phyloP scores from a whole-genome alignment of 2,888 invertebrate species.

The Noctua fimbriata region DNA sequence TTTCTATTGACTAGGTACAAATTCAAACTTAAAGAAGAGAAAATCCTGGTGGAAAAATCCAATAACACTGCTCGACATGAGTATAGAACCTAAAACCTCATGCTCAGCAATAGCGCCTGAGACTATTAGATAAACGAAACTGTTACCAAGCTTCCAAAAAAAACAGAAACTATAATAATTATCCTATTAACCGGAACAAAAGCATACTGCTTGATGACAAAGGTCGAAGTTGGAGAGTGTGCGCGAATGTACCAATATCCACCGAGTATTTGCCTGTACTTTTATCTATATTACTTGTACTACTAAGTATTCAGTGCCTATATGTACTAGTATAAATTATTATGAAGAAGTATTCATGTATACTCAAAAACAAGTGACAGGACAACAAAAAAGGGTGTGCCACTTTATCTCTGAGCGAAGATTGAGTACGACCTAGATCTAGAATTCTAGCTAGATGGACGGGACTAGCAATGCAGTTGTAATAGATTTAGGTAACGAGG shows the following conservation, averaged over 20 bases:
- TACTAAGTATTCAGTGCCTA: too few species aligned
- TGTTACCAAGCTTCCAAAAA: background rate
- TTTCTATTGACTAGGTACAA: background rate
- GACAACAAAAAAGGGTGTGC: background rate
- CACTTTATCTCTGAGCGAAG: background rate
- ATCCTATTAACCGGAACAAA: background rate
- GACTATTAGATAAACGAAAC: background rate
- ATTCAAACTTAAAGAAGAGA: background rate
- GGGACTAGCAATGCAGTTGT: conserved; percentile 30
- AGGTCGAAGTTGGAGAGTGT: background rate
- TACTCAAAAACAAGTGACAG: background rate
- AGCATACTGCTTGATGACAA: background rate
- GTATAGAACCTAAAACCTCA: background rate
- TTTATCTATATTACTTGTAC: too few species aligned
- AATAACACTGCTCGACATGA: background rate
- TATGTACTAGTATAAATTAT: too few species aligned
- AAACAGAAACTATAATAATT: background rate
- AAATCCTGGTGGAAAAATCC: background rate
- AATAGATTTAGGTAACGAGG: conserved; percentile 53
- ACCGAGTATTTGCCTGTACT: background rate
- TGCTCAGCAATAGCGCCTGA: background rate
- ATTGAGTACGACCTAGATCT: conserved; percentile 5
- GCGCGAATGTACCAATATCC: background rate
- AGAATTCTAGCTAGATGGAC: conserved; percentile 9
- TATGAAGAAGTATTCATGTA: too few species aligned